Evolutionary conservation across 1,140 invertebrate genomes (phyloP).

Genomic region (Drosophila grimshawi): DNA sequence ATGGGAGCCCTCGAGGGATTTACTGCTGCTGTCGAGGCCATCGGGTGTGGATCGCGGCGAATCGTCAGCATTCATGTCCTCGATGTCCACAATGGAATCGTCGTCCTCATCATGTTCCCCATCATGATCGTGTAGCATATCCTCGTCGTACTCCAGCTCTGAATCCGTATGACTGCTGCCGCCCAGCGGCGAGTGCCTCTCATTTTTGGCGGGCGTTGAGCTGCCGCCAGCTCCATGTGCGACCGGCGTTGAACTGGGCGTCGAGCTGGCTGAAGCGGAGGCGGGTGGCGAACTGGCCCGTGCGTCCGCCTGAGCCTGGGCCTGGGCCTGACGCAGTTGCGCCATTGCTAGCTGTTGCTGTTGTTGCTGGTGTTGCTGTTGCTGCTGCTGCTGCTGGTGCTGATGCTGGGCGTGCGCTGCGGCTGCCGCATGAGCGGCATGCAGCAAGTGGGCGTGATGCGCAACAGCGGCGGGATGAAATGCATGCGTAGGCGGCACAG

Average conservation of each 20-base stretch:
- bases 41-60: constrained; percentile 82
- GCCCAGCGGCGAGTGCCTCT: constrained; percentile 80
- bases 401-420: constrained; percentile 79
- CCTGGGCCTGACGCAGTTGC: constrained; percentile 57
- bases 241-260: constrained; percentile 67
- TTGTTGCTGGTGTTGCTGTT: constrained; percentile 47
- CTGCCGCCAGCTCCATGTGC: constrained; percentile 33
- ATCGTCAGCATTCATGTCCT: constrained; percentile 87
- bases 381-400: constrained; percentile 45
- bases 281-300: constrained; percentile 38
- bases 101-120: constrained; percentile 86
- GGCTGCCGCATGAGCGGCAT: constrained; percentile 73
- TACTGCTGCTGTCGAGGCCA: constrained; percentile 74
- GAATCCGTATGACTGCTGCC: constrained; percentile 82
- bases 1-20: constrained; percentile 72
- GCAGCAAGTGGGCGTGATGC: constrained; percentile 78
- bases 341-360: constrained; percentile 59
- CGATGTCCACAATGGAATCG: constrained; percentile 89
- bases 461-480: constrained; percentile 79
- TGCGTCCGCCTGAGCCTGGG: constrained; percentile 46
- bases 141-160: constrained; percentile 88
- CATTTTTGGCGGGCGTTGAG: constrained; percentile 69
- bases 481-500: constrained; percentile 52
- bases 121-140: constrained; percentile 86
- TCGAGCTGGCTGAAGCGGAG: constrained; percentile 59